Evolutionary conservation across 2,113 vertebrate genomes (phyloP).

Genomic region (Nerophis ophidion): DNA sequence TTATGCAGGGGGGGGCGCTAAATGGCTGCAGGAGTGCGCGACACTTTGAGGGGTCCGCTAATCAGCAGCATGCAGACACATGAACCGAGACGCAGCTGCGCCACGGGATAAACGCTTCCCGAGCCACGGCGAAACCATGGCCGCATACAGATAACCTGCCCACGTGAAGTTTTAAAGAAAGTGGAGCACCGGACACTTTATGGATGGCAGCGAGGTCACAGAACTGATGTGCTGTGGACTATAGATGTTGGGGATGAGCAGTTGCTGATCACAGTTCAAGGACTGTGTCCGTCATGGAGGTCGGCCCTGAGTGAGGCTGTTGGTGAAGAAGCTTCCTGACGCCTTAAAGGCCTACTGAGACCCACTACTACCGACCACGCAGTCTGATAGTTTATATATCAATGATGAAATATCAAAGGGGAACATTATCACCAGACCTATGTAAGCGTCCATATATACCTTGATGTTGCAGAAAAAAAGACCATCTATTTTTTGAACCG

Average conservation of each 20-base stretch:
- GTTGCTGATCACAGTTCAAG: not conserved
- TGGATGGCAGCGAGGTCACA: conserved; percentile 56
- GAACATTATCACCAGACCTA: too few species aligned
- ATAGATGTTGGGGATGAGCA: not conserved
- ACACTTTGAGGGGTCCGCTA: conserved; percentile 64
- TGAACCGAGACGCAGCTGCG: conserved; percentile 55
- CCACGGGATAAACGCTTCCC: conserved; percentile 57
- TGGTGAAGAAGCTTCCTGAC: too few species aligned
- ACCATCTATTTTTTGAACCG: too few species aligned
- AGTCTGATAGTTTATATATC: too few species aligned
- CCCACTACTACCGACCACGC: too few species aligned
- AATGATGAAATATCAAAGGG: too few species aligned
- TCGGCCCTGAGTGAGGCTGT: too few species aligned
- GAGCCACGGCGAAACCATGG: conserved; percentile 51
- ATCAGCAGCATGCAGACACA: conserved; percentile 67
- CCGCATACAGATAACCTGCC: conserved; percentile 62
- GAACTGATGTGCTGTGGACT: conserved; percentile 42
- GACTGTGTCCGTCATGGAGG: not conserved
- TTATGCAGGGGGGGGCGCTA: conserved; percentile 58
- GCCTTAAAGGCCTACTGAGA: too few species aligned
- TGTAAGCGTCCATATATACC: too few species aligned
- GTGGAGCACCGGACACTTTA: conserved; percentile 49
- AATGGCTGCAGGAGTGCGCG: conserved; percentile 42
- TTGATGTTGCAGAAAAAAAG: too few species aligned
- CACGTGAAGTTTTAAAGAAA: conserved; percentile 27